phyloP scores from a whole-genome alignment of 2,888 invertebrate genomes.

The Drosophila algonquin region DNA sequence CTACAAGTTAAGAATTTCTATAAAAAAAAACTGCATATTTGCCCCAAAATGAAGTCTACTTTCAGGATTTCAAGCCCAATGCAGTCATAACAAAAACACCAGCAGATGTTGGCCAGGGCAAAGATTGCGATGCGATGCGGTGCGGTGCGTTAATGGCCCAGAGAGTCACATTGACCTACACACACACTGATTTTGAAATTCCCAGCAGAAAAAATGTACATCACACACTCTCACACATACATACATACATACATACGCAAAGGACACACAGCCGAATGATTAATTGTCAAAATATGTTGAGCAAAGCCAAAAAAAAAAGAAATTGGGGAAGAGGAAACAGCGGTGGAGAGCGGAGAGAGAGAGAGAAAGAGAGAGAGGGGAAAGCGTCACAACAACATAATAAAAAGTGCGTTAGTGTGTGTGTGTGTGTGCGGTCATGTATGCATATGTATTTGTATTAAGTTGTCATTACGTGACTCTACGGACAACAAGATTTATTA shows the following conservation, averaged over 20 bases:
- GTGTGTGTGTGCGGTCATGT: constrained; percentile 42
- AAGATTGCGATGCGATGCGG: constrained; percentile 27
- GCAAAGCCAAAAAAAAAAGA: constrained; percentile 52
- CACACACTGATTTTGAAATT: constrained; percentile 59
- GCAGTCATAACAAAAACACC: constrained; percentile 35
- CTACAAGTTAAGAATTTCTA: background rate
- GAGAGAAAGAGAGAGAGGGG: constrained; percentile 4
- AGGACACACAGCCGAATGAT: constrained; percentile 58
- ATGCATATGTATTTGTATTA: constrained; percentile 78
- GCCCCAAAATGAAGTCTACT: constrained; percentile 49
- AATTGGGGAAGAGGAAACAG: constrained; percentile 12
- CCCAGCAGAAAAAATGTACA: constrained; percentile 30
- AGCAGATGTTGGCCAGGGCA: constrained; percentile 30
- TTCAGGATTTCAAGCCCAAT: constrained; percentile 32
- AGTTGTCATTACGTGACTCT: constrained; percentile 82
- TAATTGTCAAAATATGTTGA: constrained; percentile 79
- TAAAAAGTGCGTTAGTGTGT: constrained; percentile 66
- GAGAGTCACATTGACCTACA: constrained; percentile 65
- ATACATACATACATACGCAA: background rate
- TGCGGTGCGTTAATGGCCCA: constrained; percentile 56
- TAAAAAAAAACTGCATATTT: background rate
- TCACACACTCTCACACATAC: constrained; percentile 19
- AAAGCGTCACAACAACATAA: constrained; percentile 64
- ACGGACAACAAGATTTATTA: constrained; percentile 81
- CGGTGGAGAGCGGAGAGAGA: background rate